Conservation (phyloP, 2,888 invertebrate species). For the Myopa testacea region DNA sequence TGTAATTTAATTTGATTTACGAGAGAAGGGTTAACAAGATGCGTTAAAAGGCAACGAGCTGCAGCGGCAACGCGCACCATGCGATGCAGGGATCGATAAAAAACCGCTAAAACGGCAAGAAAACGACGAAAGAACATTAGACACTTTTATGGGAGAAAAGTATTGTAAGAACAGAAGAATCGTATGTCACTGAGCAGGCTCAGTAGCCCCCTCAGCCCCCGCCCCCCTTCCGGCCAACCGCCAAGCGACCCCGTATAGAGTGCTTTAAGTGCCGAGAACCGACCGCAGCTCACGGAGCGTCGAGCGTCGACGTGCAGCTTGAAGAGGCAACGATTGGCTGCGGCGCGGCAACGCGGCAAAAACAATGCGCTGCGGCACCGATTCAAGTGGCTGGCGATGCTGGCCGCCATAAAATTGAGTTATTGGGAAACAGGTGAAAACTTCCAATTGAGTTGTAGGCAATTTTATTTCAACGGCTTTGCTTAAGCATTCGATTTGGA, state of each 20-base stretch:
- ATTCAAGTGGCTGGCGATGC: constrained; percentile 24
- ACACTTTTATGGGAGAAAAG: constrained; percentile 27
- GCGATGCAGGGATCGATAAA: neutral
- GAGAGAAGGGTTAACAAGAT: constrained; percentile 45
- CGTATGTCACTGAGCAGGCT: constrained; percentile 5
- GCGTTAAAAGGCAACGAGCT: constrained; percentile 22
- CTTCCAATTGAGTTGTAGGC: constrained; percentile 34
- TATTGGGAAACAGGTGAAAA: constrained; percentile 35
- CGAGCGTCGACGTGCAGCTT: neutral
- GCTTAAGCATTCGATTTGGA: constrained; percentile 18
- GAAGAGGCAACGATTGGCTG: neutral
- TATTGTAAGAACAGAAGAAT: neutral
- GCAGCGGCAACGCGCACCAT: neutral
- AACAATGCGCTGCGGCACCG: constrained; percentile 11
- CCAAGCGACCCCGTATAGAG: neutral
- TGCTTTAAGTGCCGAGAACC: neutral
- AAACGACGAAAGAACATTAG: constrained; percentile 12
- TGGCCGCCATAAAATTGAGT: constrained; percentile 35
- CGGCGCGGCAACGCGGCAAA: neutral
- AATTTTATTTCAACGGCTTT: constrained; percentile 25
- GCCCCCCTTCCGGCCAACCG: neutral
- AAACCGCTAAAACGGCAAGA: neutral
- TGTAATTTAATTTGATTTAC: constrained; percentile 44
- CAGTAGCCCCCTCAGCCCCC: neutral
- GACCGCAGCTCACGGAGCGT: neutral